These are phyloP conservation scores for Acromyrmex echinatior DNA, from an alignment of 1,140 invertebrate species.

Conservation along the genomic window DNA sequence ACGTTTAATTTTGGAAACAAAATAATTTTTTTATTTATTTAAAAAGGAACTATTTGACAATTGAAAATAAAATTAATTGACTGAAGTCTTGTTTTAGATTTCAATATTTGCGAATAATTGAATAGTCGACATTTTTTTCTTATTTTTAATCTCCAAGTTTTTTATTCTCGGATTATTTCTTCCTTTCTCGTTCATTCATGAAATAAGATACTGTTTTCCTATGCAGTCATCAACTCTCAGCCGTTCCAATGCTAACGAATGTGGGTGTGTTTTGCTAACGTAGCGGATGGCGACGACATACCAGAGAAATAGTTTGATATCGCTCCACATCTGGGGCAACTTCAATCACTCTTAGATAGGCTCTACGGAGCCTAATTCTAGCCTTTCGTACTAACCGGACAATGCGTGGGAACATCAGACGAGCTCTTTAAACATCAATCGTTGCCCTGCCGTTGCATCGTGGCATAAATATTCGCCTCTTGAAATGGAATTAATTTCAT, in stretches of 20 bases:
- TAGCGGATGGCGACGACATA: conserved; percentile 64
- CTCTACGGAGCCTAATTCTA: conserved; percentile 36
- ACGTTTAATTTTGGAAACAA: neutral
- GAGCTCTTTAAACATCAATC: conserved; percentile 32
- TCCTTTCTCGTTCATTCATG: conserved; percentile 10
- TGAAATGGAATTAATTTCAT: neutral
- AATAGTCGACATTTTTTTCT: neutral
- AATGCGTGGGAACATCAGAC: conserved; percentile 56
- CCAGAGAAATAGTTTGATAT: conserved; percentile 54
- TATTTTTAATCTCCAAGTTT: neutral
- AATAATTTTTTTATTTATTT: neutral
- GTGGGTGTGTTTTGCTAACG: conserved; percentile 65
- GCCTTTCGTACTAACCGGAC: conserved; percentile 40
- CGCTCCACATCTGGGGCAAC: conserved; percentile 58
- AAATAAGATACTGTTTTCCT: conserved; percentile 25
- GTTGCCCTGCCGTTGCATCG: neutral
- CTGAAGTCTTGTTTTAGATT: neutral
- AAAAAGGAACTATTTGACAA: neutral
- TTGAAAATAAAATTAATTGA: neutral
- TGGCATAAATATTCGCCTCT: conserved; percentile 10
- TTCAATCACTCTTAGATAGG: conserved; percentile 46
- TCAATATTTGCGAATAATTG: neutral
- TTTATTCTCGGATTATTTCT: neutral
- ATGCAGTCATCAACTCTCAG: conserved; percentile 45
- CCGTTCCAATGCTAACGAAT: conserved; percentile 12